Evolutionary conservation across 1,140 invertebrate genomes (phyloP), one percentile per base, ranked within the genome.

Genomic region (Notospermus geniculatus): DNA sequence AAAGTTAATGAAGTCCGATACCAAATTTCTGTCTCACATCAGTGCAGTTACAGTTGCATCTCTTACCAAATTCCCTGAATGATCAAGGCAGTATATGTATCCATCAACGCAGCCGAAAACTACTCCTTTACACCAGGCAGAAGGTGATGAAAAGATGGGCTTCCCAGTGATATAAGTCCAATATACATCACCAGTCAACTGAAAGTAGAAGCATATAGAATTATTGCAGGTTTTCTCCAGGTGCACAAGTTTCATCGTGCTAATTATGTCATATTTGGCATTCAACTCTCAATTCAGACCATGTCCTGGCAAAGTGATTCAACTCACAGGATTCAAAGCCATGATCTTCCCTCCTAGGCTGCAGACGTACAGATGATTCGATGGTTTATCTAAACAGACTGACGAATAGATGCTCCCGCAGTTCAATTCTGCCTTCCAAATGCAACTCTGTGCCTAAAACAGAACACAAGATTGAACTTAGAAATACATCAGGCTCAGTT

Each of bases 61-160:
- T 60, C 52, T 60, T 66, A 78, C 84, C 75, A 80, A 63, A 27
- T 81, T 62, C 27, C 84, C 83, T 46, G 65, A 62, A 54, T 76
- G 52, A 13, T 72, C 68, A 9, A 73, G 13, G 45, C 65, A 67
- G 59, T 73, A 72, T 2, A 90, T 64, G 59, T 75, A 73, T 28
- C 87, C 85, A 69, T 83, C 81, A 27, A 89, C 88, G 74, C 78
- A 76, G 5, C 81, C 78, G 55, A 83, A 84, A 62, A 86, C 79
- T 52, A 88, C 76, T 39, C 81, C 80, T 54, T 81, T 71, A 39
- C 80, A 27, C 82, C 80, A n/a, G 82, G 73, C 19, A 28, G 72
- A 72, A 1, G 88, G 87, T 27, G 84, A 85, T 2, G 86, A 85
- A 76, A 90, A 90, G 58, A 90, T 76, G 4, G 88, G 87, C 68